Evolutionary conservation across 2,888 invertebrate genomes (phyloP).

Genomic region (Callosobruchus maculatus): DNA sequence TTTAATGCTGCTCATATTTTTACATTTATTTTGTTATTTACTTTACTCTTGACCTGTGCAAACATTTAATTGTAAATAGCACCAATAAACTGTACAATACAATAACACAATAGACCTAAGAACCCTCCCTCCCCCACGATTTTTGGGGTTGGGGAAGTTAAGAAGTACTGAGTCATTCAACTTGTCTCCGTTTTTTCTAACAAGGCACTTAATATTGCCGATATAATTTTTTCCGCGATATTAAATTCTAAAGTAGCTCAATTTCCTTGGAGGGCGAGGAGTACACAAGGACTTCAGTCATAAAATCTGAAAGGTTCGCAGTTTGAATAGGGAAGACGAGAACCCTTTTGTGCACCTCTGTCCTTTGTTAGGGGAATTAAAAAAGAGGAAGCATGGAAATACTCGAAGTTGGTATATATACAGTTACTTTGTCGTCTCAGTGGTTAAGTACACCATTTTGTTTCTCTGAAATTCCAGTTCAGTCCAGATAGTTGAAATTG

Average conservation of each 20-base stretch:
- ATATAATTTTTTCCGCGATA: neutral
- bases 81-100: no score
- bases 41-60: no score
- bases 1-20: no score
- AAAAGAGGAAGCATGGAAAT: neutral
- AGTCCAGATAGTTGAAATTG: no score
- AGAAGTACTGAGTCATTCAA: no score
- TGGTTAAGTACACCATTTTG: no score
- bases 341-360: neutral
- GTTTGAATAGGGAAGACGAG: neutral
- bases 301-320: neutral
- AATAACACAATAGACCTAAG: no score
- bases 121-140: no score
- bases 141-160: no score
- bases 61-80: no score
- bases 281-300: neutral
- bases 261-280: neutral
- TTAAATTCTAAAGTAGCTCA: neutral
- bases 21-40: no score
- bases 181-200: neutral
- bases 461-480: no score
- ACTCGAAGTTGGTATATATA: neutral
- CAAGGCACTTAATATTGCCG: neutral
- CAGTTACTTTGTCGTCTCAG: neutral
- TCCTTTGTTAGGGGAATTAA: neutral